These are phyloP conservation scores for Caenorhabditis doughertyi DNA, from an alignment of 2,888 invertebrate genomes.

Conservation along the genomic window DNA sequence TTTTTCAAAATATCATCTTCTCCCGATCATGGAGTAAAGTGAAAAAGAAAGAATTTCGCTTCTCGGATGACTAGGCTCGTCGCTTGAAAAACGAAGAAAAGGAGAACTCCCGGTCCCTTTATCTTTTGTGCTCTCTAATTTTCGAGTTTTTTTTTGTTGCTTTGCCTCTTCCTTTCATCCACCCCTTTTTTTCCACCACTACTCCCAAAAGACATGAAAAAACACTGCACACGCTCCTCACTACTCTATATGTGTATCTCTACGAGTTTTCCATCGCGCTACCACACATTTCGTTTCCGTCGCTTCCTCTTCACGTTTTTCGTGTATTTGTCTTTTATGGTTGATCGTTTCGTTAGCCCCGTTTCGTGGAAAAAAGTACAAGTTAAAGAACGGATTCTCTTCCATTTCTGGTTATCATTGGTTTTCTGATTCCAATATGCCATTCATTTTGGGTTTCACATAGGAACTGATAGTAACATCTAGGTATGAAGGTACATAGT, in stretches of 20 bases:
- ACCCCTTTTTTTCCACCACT: conserved; percentile 18
- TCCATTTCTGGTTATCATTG: background rate
- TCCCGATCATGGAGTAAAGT: background rate
- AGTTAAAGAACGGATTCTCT: background rate
- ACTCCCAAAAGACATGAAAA: conserved; percentile 57
- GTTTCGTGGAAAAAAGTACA: conserved; percentile 34
- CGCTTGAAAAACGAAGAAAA: conserved; percentile 14
- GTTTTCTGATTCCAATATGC: background rate
- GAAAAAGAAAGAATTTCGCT: background rate
- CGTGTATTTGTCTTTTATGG: conserved; percentile 55
- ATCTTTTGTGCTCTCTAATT: conserved; percentile 50
- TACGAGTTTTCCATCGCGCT: conserved; percentile 10
- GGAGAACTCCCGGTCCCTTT: conserved; percentile 25
- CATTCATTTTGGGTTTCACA: too few species aligned
- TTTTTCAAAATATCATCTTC: background rate
- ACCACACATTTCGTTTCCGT: conserved; percentile 1
- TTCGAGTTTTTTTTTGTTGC: conserved; percentile 49
- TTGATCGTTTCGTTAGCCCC: background rate
- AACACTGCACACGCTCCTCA: conserved; percentile 41
- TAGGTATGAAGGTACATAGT: background rate
- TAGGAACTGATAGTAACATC: background rate
- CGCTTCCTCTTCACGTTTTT: conserved; percentile 49
- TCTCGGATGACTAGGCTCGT: conserved; percentile 44
- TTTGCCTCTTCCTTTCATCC: background rate
- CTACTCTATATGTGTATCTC: conserved; percentile 42